Conservation (phyloP, 1,140 invertebrate genomes). For the Trypoxylus dichotomus region DNA sequence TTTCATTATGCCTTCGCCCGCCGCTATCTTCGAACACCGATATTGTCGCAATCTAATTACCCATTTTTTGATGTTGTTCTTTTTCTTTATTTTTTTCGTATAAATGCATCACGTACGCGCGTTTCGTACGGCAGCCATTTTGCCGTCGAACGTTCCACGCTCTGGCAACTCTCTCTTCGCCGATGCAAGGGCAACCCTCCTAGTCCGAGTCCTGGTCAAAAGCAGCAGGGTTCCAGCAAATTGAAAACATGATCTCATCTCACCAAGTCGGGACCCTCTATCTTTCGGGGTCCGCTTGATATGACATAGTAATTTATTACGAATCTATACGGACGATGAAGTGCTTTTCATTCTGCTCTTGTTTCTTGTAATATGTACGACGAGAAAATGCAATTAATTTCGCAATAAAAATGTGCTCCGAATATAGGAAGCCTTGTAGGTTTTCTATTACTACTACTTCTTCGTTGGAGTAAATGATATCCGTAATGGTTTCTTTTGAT, state of each 20-base stretch:
- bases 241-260: slow-evolving; percentile 36
- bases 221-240: slow-evolving; percentile 37
- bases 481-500: too few species aligned
- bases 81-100: neutral
- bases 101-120: neutral
- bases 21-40: slow-evolving; percentile 21
- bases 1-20: slow-evolving; percentile 23
- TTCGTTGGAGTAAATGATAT: too few species aligned
- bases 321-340: slow-evolving; percentile 25
- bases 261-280: slow-evolving; percentile 25
- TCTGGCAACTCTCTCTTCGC: neutral
- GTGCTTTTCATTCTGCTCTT: slow-evolving; percentile 23
- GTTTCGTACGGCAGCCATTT: slow-evolving; percentile 37
- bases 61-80: neutral
- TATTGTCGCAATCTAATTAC: slow-evolving; percentile 26
- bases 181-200: slow-evolving; percentile 16
- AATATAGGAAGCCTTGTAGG: neutral
- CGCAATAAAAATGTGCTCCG: neutral
- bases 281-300: slow-evolving; percentile 22
- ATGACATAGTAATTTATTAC: slow-evolving; percentile 30
- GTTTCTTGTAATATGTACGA: neutral
- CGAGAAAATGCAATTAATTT: slow-evolving; percentile 25
- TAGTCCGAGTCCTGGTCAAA: slow-evolving; percentile 38
- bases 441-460: too few species aligned
- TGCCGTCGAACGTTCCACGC: slow-evolving; percentile 25